Conservation (phyloP, 2,797 vertebrate genomes). For the Rousettus madagascariensis region DNA sequence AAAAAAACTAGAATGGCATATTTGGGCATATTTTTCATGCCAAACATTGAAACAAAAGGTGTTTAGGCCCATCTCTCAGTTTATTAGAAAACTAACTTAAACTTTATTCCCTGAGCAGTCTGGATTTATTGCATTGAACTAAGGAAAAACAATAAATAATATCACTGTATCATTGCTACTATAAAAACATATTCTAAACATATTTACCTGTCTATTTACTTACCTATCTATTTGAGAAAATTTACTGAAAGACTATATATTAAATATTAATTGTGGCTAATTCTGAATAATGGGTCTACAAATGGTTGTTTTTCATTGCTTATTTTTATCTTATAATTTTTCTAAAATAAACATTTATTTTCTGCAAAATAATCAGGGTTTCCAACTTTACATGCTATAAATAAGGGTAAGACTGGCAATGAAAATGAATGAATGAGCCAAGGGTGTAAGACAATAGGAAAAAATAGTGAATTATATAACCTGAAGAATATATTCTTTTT, state of each 20-base stretch:
- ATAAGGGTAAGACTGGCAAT: background rate
- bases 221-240: background rate
- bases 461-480: background rate
- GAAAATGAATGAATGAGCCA: background rate
- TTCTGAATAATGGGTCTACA: background rate
- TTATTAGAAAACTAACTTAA: conserved; percentile 15
- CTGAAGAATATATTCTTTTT: background rate
- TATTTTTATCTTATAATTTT: conserved; percentile 4
- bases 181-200: background rate
- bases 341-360: background rate
- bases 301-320: background rate
- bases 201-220: background rate
- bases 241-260: background rate
- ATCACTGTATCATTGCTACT: background rate
- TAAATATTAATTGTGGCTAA: background rate
- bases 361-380: background rate
- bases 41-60: background rate
- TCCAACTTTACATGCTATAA: background rate
- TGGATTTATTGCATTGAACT: background rate
- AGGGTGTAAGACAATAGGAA: background rate
- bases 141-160: conserved; percentile 11
- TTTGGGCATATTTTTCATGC: background rate
- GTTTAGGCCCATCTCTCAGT: background rate
- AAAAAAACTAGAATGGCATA: background rate
- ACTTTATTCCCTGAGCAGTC: background rate